These are phyloP conservation scores for Sitta carolinensis DNA, from an alignment of 2,797 vertebrate species.

Conservation along the genomic window DNA sequence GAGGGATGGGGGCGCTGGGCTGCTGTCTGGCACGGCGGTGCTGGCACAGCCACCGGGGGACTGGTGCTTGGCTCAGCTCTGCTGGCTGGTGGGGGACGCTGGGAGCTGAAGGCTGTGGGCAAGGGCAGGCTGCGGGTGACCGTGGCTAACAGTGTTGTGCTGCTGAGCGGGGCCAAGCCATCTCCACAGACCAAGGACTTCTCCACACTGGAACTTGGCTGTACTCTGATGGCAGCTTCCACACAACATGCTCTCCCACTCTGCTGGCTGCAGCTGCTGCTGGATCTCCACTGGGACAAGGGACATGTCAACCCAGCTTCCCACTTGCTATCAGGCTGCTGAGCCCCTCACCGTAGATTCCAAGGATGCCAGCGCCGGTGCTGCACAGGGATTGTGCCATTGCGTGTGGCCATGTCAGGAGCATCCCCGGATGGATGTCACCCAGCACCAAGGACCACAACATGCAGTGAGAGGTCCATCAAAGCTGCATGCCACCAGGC, in stretches of 20 bases:
- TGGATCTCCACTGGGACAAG: not conserved
- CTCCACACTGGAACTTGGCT: accelerated
- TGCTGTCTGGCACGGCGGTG: accelerated
- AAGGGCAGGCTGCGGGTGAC: not conserved
- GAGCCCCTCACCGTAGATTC: accelerated
- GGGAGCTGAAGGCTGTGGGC: not conserved
- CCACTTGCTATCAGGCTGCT: not conserved
- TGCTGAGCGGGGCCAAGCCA: not conserved
- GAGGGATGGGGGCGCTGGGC: not conserved
- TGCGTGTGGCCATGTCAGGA: accelerated
- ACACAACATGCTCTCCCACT: not conserved
- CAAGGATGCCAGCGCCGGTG: accelerated
- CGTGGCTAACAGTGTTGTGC: not conserved
- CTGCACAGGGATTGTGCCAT: not conserved
- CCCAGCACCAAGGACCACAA: not conserved
- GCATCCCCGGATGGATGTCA: not conserved
- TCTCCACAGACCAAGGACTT: not conserved
- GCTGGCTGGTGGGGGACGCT: not conserved
- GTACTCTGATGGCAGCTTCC: not conserved
- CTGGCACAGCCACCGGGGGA: not conserved
- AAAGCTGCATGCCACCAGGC: accelerated
- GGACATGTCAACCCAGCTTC: not conserved
- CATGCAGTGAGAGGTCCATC: not conserved
- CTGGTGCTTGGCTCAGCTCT: not conserved
- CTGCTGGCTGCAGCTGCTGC: not conserved